Evolutionary conservation across 2,113 vertebrate species (phyloP).

Genomic region (Hypanus sabinus): DNA sequence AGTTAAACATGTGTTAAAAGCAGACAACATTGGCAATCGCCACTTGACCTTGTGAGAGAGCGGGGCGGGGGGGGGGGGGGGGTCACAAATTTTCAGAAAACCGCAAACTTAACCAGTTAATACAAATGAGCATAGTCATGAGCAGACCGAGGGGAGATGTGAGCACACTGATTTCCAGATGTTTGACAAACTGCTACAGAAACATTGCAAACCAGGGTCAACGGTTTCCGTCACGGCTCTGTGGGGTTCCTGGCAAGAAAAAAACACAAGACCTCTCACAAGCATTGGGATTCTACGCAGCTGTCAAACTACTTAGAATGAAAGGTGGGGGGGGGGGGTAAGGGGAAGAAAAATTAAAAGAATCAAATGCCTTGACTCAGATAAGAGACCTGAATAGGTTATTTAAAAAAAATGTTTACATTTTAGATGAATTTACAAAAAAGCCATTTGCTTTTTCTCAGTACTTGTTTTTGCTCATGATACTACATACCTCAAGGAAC

Average conservation of each 20-base stretch:
- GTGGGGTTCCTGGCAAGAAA: conserved; percentile 60
- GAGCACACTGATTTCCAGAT: conserved; percentile 90
- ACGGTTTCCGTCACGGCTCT: conserved; percentile 64
- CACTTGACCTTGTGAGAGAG: conserved; percentile 85
- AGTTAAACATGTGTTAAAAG: conserved; percentile 82
- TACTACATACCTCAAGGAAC: not conserved
- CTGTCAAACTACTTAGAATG: conserved; percentile 62
- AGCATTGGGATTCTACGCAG: conserved; percentile 55
- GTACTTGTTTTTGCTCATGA: not conserved
- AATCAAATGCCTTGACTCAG: conserved; percentile 49
- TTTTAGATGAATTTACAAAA: conserved; percentile 55
- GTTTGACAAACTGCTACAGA: conserved; percentile 69
- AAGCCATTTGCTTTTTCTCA: conserved; percentile 41
- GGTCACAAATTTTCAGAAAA: conserved; percentile 60
- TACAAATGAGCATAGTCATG: conserved; percentile 82
- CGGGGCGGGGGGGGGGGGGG: conserved; percentile 43
- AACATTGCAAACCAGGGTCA: conserved; percentile 60
- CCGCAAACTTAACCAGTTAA: conserved; percentile 63
- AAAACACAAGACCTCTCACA: conserved; percentile 47
- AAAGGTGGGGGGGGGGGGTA: conserved; percentile 39
- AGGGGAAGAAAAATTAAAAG: conserved; percentile 49
- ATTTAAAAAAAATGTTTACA: conserved; percentile 43
- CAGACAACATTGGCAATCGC: conserved; percentile 82
- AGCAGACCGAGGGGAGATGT: conserved; percentile 71
- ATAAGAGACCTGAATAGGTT: conserved; percentile 60